Evolutionary conservation across 2,797 vertebrate species (phyloP).

Genomic region (Philypnodon macrostomus): DNA sequence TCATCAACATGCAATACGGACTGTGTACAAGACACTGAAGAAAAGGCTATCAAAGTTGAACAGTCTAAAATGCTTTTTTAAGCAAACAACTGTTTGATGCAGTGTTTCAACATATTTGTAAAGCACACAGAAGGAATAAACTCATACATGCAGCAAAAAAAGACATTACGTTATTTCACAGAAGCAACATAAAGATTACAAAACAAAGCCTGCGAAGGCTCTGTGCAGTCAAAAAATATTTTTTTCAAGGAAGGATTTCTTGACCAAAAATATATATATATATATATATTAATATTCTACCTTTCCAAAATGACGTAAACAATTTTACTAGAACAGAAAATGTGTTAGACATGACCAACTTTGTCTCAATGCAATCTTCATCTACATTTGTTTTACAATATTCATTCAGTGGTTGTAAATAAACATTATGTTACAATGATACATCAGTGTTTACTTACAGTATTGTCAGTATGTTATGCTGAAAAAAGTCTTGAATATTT

Average conservation of each 20-base stretch:
- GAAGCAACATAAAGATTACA: background rate
- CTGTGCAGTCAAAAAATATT: background rate
- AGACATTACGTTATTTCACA: background rate
- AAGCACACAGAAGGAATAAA: background rate
- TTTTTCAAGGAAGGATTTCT: background rate
- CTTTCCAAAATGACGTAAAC: too few species aligned
- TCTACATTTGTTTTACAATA: constrained; percentile 3
- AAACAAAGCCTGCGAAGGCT: background rate
- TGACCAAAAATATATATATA: too few species aligned
- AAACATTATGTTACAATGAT: background rate
- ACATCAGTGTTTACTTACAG: background rate
- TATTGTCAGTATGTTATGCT: background rate
- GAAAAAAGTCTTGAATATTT: constrained; percentile 28
- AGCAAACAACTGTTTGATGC: background rate
- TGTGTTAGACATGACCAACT: too few species aligned
- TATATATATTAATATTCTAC: too few species aligned
- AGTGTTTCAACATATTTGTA: background rate
- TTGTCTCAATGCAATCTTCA: background rate
- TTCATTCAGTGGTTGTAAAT: too few species aligned
- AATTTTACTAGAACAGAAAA: too few species aligned
- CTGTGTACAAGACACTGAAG: background rate
- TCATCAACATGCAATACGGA: constrained; percentile 27
- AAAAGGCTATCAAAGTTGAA: too few species aligned
- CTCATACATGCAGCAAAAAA: background rate
- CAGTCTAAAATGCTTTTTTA: background rate